Conservation (phyloP, 2,797 vertebrate species). For the Cyprinodon diabolis region DNA sequence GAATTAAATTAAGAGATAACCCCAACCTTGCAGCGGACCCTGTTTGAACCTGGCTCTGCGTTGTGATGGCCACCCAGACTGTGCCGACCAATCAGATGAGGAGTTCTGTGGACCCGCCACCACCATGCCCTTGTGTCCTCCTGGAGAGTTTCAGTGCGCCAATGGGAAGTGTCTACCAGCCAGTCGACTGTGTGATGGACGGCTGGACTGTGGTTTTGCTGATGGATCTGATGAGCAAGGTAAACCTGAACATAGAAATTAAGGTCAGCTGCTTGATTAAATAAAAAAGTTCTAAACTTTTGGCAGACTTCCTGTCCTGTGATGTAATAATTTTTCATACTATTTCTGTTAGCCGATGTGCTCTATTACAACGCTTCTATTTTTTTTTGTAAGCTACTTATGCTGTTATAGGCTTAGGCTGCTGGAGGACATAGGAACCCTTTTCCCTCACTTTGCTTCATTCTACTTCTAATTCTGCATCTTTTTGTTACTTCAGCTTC, state of each 20-base stretch:
- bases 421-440: too few relatives aligned
- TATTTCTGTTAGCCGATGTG: not conserved
- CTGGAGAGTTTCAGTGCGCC: conserved; percentile 80
- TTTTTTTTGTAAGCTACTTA: not conserved
- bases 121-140: conserved; percentile 63
- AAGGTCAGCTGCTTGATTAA: not conserved
- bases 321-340: not conserved
- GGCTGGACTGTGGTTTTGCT: conserved; percentile 82
- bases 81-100: conserved; percentile 87
- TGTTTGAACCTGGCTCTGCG: conserved; percentile 82
- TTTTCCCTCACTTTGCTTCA: too few relatives aligned
- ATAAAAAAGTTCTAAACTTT: not conserved
- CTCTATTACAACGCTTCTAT: not conserved
- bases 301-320: not conserved
- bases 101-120: conserved; percentile 79
- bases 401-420: too few relatives aligned
- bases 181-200: conserved; percentile 77
- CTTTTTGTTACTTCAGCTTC: too few relatives aligned
- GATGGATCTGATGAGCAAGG: conserved; percentile 84
- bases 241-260: conserved; percentile 15
- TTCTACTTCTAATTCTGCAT: too few relatives aligned
- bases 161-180: conserved; percentile 77
- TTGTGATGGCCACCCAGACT: conserved; percentile 86
- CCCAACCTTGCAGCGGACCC: conserved; percentile 70
- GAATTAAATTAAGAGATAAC: conserved; percentile 30